Evolutionary conservation across 2,888 invertebrate species (phyloP).

Genomic region (Eristalis intricaria): DNA sequence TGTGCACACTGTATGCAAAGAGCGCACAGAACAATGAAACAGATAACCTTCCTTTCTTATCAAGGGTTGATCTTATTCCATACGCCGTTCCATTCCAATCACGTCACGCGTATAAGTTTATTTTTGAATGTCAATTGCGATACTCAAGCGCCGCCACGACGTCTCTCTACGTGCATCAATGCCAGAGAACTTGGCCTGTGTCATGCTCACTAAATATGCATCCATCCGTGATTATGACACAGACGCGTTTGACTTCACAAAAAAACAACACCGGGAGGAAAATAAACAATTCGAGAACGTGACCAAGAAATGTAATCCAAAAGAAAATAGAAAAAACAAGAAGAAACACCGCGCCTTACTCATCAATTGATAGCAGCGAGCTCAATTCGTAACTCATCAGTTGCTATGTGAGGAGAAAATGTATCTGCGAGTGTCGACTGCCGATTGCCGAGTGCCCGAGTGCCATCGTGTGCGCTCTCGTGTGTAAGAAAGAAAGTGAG

Average conservation of each 20-base stretch:
- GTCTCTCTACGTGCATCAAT: conserved; percentile 38
- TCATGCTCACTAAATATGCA: not conserved
- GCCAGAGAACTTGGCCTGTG: not conserved
- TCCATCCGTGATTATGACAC: not conserved
- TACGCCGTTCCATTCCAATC: not conserved
- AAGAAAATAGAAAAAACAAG: not conserved
- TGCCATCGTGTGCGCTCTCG: not conserved
- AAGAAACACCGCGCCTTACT: not conserved
- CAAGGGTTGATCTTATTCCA: not conserved
- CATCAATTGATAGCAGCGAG: not conserved
- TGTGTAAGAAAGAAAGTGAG: not conserved
- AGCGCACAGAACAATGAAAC: not conserved
- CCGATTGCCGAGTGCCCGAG: too few species aligned
- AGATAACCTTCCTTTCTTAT: not conserved
- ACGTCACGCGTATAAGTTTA: conserved; percentile 14
- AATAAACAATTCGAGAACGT: not conserved
- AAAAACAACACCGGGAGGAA: not conserved
- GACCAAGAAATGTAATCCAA: not conserved
- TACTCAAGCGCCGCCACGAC: conserved; percentile 21
- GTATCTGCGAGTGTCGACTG: not conserved
- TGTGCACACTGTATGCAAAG: not conserved
- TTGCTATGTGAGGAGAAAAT: not conserved
- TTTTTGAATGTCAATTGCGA: conserved; percentile 41
- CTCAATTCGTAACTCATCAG: not conserved
- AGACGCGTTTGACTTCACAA: not conserved